Percentiles rank a stretch among this genome's conserved stretches.
Evolutionary conservation across 2,113 vertebrate genomes (phyloP).

Genomic region (Trematocara zebra): DNA sequence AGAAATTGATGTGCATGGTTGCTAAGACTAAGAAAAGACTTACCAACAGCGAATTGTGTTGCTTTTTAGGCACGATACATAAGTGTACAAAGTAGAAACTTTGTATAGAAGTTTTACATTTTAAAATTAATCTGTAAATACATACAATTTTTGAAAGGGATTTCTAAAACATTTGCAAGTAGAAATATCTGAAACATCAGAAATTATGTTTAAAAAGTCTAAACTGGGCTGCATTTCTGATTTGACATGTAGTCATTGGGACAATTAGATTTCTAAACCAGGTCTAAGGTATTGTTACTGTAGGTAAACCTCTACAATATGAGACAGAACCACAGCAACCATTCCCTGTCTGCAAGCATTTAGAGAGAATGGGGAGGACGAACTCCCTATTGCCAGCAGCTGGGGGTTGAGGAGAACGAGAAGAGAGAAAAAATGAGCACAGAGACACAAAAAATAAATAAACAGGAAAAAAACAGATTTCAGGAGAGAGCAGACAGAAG

Average conservation of each 20-base stretch:
- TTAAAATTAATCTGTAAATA: background rate
- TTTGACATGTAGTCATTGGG: background rate
- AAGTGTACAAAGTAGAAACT: background rate
- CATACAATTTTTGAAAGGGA: background rate
- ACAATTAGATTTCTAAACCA: background rate
- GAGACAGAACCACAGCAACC: background rate
- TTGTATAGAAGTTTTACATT: background rate
- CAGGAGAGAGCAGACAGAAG: background rate
- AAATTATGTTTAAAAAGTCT: background rate
- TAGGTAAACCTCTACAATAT: background rate
- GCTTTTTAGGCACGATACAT: background rate
- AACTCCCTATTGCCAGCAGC: background rate
- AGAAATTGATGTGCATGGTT: background rate
- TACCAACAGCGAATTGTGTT: background rate
- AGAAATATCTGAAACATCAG: background rate
- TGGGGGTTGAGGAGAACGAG: background rate
- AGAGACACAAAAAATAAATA: background rate
- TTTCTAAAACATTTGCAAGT: background rate
- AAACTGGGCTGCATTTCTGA: background rate
- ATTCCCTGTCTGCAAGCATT: background rate
- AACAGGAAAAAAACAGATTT: background rate
- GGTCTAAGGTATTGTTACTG: background rate
- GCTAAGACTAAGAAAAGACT: background rate
- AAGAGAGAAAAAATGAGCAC: background rate
- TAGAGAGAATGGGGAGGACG: background rate